Base-by-base conservation (phyloP, 2,113 vertebrate species). In the Urocolius indicus region DNA sequence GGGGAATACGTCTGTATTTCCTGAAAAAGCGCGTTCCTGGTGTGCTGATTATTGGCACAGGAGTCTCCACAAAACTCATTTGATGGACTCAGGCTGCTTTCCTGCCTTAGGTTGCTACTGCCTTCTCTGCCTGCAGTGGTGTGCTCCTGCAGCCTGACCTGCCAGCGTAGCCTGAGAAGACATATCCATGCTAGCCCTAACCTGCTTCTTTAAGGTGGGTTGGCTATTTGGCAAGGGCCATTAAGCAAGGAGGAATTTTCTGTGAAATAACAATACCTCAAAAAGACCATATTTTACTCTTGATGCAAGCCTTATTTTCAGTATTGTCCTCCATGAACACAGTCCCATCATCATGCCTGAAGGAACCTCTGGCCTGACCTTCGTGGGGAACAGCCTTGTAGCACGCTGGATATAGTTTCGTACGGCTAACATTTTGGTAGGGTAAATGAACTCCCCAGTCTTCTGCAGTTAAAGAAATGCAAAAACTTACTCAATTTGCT, bases 1-100 rank as follows among this genome's bases (percentile, higher is more conserved):
- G 2, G 22, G 24, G 48, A 58, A 51, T 9, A 12, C 0, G 2
- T 18, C 63, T 0, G 2, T 19, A 43, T 51, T 61, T 66, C 4
- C 20, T 49, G 24, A 73, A 49, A 51, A 41, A 41, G 19, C 4
- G 7, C 21, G 13, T 51, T 88, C 38, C 32, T 83, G 41, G 36
- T 10, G 14, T 88, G 46, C n/a, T 85, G 58, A 13, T 17, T 68
- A 43, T 38, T 8, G 8, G 36, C 54, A 59, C 12, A 2, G 7
- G 52, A 43, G 16, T 68, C 29, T 78, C 43, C 67, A 55, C 9
- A 63, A 84, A 59, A 34, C 23, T 89, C 32, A 14, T 17, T 51
- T 29, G 34, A 27, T 4, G 2, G 34, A 34, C 73, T 49, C 38
- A 43, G 36, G 29, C 54, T 54, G 68, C 36, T 48, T 30, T 10